A percentile compares a stretch with the other conserved stretches of the same genome.
Conservation (phyloP, 1,140 invertebrate genomes). For the Drosophila sp. region DNA sequence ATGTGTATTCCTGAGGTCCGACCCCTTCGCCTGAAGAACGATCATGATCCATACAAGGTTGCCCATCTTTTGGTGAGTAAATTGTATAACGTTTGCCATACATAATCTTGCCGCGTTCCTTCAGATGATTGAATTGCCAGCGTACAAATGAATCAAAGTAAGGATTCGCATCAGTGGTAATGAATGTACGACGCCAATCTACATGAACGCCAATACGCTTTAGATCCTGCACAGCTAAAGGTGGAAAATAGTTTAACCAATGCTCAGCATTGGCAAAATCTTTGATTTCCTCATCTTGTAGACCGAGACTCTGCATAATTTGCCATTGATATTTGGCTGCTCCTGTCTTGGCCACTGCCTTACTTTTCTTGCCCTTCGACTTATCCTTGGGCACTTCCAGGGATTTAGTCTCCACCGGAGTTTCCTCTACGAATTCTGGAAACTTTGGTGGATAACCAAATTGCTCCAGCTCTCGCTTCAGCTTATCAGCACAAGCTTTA, state of each 20-base stretch:
- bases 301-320: slow-evolving; percentile 97
- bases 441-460: slow-evolving; percentile 98
- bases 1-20: slow-evolving; percentile 98
- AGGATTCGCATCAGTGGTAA: slow-evolving; percentile 99
- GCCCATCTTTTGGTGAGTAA: slow-evolving; percentile 97
- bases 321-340: slow-evolving; percentile 98
- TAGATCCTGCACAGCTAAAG: slow-evolving; percentile 93
- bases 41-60: slow-evolving; percentile 99
- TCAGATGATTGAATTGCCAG: slow-evolving; percentile 98
- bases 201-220: slow-evolving; percentile 95
- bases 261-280: slow-evolving; percentile 95
- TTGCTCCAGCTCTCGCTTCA: slow-evolving; percentile 95
- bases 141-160: slow-evolving; percentile 99
- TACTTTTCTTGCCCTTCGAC: slow-evolving; percentile 99
- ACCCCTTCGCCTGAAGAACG: slow-evolving; percentile 97
- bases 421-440: slow-evolving; percentile 86
- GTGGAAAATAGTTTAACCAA: slow-evolving; percentile 99
- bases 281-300: slow-evolving; percentile 95
- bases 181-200: slow-evolving; percentile 98
- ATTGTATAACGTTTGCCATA: slow-evolving; percentile 99
- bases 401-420: slow-evolving; percentile 83
- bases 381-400: slow-evolving; percentile 92
- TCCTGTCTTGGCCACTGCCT: slow-evolving; percentile 96
- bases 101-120: slow-evolving; percentile 93
- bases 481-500: slow-evolving; percentile 98